Base-by-base conservation (phyloP, 2,888 invertebrate genomes). In the Scelioninae gen. 1 region DNA sequence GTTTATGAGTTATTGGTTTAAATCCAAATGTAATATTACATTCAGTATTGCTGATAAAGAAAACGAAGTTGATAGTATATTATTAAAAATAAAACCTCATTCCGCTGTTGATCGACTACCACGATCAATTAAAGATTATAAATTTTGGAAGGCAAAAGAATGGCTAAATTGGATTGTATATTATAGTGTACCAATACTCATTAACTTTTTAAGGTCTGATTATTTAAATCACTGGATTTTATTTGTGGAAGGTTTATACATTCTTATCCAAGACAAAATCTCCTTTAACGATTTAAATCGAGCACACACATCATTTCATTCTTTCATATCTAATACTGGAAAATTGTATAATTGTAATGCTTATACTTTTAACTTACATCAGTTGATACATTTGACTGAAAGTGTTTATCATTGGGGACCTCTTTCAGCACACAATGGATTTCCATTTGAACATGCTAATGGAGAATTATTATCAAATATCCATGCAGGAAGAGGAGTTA, bases 141-240 rank as follows among this genome's bases (percentile, higher is more conserved):
- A 40, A 40, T 40, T n/a, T 23, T 58, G 58, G 58, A 58, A 58
- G 40, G 58, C 58, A 4, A 38, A 40, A 40, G 58, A 58, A 32
- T 58, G 58, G 58, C 5, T 23, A 11, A 58, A 58, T n/a, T 58
- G 58, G 38, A 16, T 58, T 38, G 2, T 58, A 5, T 58, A 40
- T 32, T 58, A 40, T 16, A 58, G 58, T 11, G 23, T 23, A 2
- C 40, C 16, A 3, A 38, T 58, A 11, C 16, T 58, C 1, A 23
- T 5, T 6, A 10, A 15, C 1, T 43, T 45, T 31, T 1, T 31
- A 1, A 1, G 10, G 1, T 0, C 1, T 7, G 8, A 43, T 0
- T 60, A 60, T 43, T 0, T 60, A 5, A 11, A 60, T 1, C 60
- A 60, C 11, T 60, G 60, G 45, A 7, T 31, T 6, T 31, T 43